Base-by-base conservation (phyloP, 1,140 invertebrate species). In the Pseudomyrmex sp. region DNA sequence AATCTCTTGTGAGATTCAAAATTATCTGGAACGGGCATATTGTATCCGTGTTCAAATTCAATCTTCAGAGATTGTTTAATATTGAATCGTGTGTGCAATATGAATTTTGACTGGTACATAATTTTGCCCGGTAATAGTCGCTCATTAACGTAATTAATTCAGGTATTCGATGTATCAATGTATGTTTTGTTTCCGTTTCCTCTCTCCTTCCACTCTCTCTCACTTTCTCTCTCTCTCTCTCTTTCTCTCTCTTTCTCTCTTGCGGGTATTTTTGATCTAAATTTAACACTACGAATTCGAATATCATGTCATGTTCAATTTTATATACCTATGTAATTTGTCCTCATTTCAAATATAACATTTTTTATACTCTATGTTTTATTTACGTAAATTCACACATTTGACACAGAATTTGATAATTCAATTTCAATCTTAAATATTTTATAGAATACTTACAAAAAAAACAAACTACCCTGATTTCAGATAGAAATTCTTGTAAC, bases 1-100 rank as follows among this genome's bases (percentile, higher is more conserved):
- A 79, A 79, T 79, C 65, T 59, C 63, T 79, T 50, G 44, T n/a
- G 54, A 80, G 66, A 72, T 80, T 70, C n/a, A 46, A 72, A 59
- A 72, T 80, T 80, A 72, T 35, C 35, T 7, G 3, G 59, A 72
- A 70, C 65, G 58, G 61, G 7, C 44, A 70, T 50, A 26, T 70
- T 80, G 15, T 54, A 48, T 59, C 12, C 13, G n/a, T 8, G 12
- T 35, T 15, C 13, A 23, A 15, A 48, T 72, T 80, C 59, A 70
- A 70, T 10, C 12, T 59, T n/a, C 20, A 1, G n/a, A 26, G 23
- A 59, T 23, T 13, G 35, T 48, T 70, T 70, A 48, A 48, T 15
- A 48, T 79, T 44, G 23, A 7, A 2, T 58, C 50, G 5, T 1
- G 7, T 20, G 20, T 7, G 20, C 18, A 2, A 58, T 26, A 61